Conservation (phyloP, 2,797 vertebrate species). For the Malurus splendens region DNA sequence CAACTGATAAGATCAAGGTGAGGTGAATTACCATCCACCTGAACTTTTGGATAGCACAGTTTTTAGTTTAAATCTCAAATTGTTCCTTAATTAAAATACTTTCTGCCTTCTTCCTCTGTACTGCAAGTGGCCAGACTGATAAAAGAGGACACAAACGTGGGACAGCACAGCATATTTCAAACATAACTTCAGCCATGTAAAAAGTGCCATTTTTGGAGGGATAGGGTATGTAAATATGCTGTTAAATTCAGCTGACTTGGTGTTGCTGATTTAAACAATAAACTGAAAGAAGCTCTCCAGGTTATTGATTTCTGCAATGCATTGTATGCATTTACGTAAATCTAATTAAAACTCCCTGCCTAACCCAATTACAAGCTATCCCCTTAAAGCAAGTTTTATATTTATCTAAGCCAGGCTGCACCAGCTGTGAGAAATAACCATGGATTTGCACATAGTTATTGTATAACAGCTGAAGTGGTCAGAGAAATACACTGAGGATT, state of each 20-base stretch:
- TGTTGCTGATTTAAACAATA: constrained; percentile 12
- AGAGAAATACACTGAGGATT: not conserved
- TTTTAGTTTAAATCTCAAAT: not conserved
- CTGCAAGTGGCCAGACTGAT: not conserved
- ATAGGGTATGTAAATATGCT: not conserved
- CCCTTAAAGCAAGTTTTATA: constrained; percentile 55
- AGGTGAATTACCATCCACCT: not conserved
- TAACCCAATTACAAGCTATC: constrained; percentile 44
- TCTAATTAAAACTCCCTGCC: constrained; percentile 56
- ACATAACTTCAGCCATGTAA: not conserved
- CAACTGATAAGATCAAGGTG: not conserved
- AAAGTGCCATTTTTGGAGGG: not conserved
- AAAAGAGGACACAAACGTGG: not conserved
- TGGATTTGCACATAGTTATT: not conserved
- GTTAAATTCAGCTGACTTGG: constrained; percentile 1
- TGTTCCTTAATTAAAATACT: not conserved
- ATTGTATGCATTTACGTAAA: constrained; percentile 41
- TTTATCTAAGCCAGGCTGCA: constrained; percentile 23
- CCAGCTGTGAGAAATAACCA: constrained; percentile 39
- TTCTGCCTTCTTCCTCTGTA: not conserved
- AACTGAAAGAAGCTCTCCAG: constrained; percentile 3
- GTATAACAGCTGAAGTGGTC: constrained; percentile 18
- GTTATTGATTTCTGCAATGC: constrained; percentile 42
- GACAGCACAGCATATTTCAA: not conserved
- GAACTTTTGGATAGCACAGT: not conserved